Conservation (phyloP, 1,140 invertebrate genomes). For the Diprion similis region DNA sequence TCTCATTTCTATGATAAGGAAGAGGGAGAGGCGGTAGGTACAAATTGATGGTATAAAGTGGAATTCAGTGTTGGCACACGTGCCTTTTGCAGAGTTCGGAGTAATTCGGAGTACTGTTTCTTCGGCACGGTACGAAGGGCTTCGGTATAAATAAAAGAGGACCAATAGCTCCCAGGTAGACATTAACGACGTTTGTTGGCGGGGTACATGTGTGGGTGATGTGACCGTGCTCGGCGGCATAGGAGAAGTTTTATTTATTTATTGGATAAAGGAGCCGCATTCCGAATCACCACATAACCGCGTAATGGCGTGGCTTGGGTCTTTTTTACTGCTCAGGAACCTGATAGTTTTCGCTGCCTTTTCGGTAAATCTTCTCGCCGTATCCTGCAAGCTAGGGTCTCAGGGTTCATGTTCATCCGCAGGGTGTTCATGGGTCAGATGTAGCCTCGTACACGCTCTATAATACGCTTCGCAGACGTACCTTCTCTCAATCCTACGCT, state of each 20-base stretch:
- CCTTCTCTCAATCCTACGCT: not conserved
- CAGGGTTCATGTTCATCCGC: not conserved
- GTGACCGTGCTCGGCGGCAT: not conserved
- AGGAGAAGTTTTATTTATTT: slow-evolving; percentile 13
- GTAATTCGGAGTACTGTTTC: not conserved
- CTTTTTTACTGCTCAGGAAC: slow-evolving; percentile 9
- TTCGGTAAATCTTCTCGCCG: slow-evolving; percentile 10
- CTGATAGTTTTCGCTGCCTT: slow-evolving; percentile 18
- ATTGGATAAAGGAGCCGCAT: slow-evolving; percentile 15
- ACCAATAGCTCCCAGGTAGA: not conserved
- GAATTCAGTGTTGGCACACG: not conserved
- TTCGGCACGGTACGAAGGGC: not conserved
- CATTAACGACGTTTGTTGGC: slow-evolving; percentile 1
- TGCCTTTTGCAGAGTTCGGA: not conserved
- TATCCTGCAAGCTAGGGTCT: not conserved
- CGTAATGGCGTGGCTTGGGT: slow-evolving; percentile 5
- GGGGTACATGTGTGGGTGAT: not conserved
- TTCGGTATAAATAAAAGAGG: not conserved
- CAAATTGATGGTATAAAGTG: not conserved
- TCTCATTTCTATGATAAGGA: slow-evolving; percentile 3
- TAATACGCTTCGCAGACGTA: not conserved
- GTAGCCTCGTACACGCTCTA: not conserved
- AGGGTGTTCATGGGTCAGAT: not conserved
- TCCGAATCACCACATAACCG: slow-evolving; percentile 15
- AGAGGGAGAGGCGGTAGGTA: not conserved